Conservation (phyloP, 2,797 vertebrate genomes). For the Ciconia nigra region DNA sequence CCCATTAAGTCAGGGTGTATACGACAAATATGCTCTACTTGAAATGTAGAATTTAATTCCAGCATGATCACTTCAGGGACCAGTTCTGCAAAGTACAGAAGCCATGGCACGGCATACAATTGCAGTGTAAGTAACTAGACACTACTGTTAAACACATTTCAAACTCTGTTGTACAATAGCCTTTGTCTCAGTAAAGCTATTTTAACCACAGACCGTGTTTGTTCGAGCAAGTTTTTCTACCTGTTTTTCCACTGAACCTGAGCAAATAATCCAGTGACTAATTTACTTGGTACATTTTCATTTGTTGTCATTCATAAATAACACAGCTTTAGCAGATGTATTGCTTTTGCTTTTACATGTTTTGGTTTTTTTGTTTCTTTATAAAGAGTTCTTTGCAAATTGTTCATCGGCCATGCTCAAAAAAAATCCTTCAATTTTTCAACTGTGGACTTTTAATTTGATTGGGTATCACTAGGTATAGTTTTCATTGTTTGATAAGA, state of each 20-base stretch:
- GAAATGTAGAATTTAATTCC: conserved; percentile 11
- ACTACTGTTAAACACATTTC: neutral
- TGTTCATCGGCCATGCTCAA: neutral
- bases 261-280: neutral
- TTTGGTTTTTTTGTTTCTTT: neutral
- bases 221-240: neutral
- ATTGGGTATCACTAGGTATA: neutral
- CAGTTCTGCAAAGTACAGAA: neutral
- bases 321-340: neutral
- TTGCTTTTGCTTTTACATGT: neutral
- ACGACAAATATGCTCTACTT: neutral
- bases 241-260: neutral
- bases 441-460: neutral
- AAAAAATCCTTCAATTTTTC: neutral
- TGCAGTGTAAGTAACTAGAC: neutral
- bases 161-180: neutral
- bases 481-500: neutral
- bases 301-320: neutral
- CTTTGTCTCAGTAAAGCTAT: neutral
- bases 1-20: neutral
- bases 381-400: neutral
- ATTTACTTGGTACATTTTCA: neutral
- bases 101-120: neutral
- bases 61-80: neutral
- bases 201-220: neutral